Evolutionary conservation across 2,888 invertebrate species (phyloP).

Genomic region (Apoda limacodes): DNA sequence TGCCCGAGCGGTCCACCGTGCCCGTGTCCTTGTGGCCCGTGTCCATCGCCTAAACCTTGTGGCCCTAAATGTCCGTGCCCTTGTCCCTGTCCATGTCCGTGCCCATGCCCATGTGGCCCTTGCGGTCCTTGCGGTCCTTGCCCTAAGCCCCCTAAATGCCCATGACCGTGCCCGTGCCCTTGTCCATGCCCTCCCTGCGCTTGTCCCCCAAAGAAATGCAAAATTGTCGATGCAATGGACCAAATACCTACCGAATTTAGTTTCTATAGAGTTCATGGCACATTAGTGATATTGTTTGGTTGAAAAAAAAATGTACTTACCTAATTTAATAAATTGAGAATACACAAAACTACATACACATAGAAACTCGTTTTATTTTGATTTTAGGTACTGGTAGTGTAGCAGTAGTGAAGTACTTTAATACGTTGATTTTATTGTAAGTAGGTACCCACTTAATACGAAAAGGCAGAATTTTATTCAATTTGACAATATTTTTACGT

Average conservation of each 20-base stretch:
- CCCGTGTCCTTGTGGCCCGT: conserved; percentile 24
- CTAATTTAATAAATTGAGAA: neutral
- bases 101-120: conserved; percentile 28
- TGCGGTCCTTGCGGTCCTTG: conserved; percentile 30
- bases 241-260: neutral
- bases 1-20: conserved; percentile 18
- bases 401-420: too few species aligned
- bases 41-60: conserved; percentile 31
- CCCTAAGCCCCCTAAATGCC: conserved; percentile 26
- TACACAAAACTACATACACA: too few species aligned
- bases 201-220: conserved; percentile 21
- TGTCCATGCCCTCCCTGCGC: conserved; percentile 22
- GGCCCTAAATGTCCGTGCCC: conserved; percentile 36
- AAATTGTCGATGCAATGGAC: conserved; percentile 9
- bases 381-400: too few species aligned
- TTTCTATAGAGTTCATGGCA: too few species aligned
- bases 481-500: too few species aligned
- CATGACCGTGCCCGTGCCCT: conserved; percentile 23
- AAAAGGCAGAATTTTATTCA: too few species aligned
- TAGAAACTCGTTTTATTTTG: too few species aligned
- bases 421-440: too few species aligned
- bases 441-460: too few species aligned
- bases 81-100: conserved; percentile 17
- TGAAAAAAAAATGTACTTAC: neutral
- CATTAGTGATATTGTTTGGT: too few species aligned